phyloP scores from a whole-genome alignment of 1,140 invertebrate genomes.

The Drosophila busckii region DNA sequence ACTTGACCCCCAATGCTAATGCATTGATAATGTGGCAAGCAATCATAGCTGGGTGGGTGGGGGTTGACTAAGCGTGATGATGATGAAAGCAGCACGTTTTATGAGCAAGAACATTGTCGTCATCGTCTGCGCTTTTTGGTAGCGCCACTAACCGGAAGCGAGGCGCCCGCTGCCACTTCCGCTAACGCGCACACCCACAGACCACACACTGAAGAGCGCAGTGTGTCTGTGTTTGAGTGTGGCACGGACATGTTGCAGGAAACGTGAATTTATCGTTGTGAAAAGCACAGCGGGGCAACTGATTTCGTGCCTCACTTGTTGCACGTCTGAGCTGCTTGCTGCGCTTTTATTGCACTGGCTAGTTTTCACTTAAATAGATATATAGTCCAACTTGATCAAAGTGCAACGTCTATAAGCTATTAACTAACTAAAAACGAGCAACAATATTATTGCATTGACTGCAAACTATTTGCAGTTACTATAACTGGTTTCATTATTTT shows the following conservation, averaged over 20 bases:
- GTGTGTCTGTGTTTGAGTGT: constrained; percentile 37
- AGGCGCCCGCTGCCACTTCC: constrained; percentile 67
- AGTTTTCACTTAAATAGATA: constrained; percentile 55
- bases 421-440: constrained; percentile 24
- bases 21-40: constrained; percentile 36
- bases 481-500: constrained; percentile 70
- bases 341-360: constrained; percentile 37
- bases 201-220: neutral
- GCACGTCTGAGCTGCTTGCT: constrained; percentile 33
- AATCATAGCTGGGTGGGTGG: too few species aligned
- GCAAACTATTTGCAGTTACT: constrained; percentile 47
- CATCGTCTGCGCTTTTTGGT: constrained; percentile 23
- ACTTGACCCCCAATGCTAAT: constrained; percentile 64
- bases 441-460: constrained; percentile 11
- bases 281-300: constrained; percentile 21
- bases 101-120: constrained; percentile 4
- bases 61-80: too few species aligned
- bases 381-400: constrained; percentile 28
- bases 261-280: constrained; percentile 68
- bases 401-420: constrained; percentile 21
- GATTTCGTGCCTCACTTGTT: constrained; percentile 36
- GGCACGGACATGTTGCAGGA: constrained; percentile 58
- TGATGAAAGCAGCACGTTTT: too few species aligned
- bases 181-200: constrained; percentile 56
- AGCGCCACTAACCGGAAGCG: constrained; percentile 50